Evolutionary conservation across 2,113 vertebrate genomes (phyloP).

Genomic region (Lonchura striata): DNA sequence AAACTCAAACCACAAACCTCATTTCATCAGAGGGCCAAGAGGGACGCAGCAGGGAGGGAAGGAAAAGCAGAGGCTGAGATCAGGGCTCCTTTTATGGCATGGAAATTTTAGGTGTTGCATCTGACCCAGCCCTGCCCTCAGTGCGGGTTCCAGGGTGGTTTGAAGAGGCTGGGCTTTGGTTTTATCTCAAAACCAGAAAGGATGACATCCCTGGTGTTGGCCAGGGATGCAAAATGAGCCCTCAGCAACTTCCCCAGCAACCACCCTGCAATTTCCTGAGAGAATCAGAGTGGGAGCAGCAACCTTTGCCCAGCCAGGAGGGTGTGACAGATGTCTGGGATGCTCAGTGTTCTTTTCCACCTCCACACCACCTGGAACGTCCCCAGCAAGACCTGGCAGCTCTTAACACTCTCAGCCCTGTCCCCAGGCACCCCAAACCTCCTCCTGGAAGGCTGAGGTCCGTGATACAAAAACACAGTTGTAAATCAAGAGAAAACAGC

Average conservation of each 20-base stretch:
- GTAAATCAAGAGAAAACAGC: rapidly evolving
- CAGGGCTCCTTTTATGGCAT: rapidly evolving
- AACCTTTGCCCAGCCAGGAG: neutral
- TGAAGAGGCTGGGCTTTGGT: neutral
- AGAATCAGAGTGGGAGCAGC: neutral
- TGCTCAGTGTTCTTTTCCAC: neutral
- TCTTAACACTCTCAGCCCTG: neutral
- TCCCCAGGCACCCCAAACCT: neutral
- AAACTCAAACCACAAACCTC: neutral
- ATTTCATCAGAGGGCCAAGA: neutral
- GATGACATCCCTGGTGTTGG: neutral
- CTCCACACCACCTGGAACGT: neutral
- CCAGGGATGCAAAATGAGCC: neutral
- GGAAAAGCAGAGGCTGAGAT: neutral
- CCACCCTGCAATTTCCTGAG: neutral
- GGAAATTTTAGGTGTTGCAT: rapidly evolving
- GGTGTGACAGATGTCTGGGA: neutral
- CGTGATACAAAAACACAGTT: rapidly evolving
- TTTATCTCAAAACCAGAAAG: neutral
- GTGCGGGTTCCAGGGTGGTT: neutral
- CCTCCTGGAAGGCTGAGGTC: rapidly evolving
- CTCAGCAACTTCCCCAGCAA: neutral
- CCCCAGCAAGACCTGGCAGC: neutral
- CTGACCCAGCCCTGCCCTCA: neutral
- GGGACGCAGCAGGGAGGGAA: rapidly evolving